Conservation (phyloP, 2,113 vertebrate genomes). For the Xenopus tropicalis region DNA sequence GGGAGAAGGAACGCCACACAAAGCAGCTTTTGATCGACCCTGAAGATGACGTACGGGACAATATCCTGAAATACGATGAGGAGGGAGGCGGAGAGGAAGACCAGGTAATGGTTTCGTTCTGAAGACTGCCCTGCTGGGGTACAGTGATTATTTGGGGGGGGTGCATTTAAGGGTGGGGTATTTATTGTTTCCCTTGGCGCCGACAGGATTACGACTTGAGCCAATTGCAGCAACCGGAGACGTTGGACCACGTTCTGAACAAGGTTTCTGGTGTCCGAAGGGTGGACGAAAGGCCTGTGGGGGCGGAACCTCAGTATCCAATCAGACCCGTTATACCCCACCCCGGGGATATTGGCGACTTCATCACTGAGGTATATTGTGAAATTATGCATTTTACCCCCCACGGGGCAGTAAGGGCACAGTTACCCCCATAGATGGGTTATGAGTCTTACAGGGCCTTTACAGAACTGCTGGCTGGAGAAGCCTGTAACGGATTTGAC, state of each 20-base stretch:
- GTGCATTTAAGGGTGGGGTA: too few relatives aligned
- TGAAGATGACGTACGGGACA: slow-evolving; percentile 91
- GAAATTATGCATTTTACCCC: too few relatives aligned
- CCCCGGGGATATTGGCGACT: slow-evolving; percentile 95
- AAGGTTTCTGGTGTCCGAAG: slow-evolving; percentile 85
- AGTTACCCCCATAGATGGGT: too few relatives aligned
- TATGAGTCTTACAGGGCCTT: too few relatives aligned
- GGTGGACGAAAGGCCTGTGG: slow-evolving; percentile 90
- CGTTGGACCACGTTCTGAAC: slow-evolving; percentile 89
- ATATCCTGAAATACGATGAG: slow-evolving; percentile 94
- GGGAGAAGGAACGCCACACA: slow-evolving; percentile 87
- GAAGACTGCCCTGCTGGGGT: too few relatives aligned
- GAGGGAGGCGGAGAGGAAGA: slow-evolving; percentile 95
- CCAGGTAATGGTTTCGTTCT: slow-evolving; percentile 70
- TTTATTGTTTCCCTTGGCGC: too few relatives aligned
- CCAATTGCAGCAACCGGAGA: slow-evolving; percentile 94
- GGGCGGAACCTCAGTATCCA: slow-evolving; percentile 92
- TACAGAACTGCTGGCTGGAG: too few relatives aligned
- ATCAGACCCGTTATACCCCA: slow-evolving; percentile 88
- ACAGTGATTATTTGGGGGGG: too few relatives aligned
- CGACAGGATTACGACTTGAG: slow-evolving; percentile 93
- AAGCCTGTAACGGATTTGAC: too few relatives aligned
- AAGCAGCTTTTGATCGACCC: slow-evolving; percentile 96
- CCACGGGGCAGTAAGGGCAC: too few relatives aligned
- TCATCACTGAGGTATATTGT: slow-evolving; percentile 86